Evolutionary conservation across 2,113 vertebrate genomes (phyloP).

Genomic region (Ibidorhyncha struthersii): DNA sequence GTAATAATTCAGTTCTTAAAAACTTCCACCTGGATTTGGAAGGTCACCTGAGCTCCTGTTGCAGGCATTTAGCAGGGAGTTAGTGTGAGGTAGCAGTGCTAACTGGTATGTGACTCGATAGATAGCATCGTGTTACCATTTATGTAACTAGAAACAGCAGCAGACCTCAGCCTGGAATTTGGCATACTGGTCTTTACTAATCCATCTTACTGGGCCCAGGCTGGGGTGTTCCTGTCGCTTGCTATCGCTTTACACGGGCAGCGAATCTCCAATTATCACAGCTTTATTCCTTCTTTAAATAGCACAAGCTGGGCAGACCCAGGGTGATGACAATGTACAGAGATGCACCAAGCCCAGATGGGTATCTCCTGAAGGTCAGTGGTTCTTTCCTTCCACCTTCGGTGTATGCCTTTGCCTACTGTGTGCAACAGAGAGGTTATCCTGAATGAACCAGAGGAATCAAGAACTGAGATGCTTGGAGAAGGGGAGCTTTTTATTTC

Average conservation of each 20-base stretch:
- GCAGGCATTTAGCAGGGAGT: neutral
- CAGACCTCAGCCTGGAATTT: neutral
- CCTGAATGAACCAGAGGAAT: neutral
- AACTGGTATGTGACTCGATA: neutral
- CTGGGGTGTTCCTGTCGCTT: neutral
- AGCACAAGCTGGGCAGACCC: neutral
- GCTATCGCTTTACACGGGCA: neutral
- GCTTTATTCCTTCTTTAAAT: neutral
- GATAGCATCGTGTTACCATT: neutral
- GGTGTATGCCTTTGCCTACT: neutral
- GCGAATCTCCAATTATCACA: neutral
- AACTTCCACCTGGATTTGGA: constrained; percentile 41
- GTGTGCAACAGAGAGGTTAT: neutral
- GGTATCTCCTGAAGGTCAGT: neutral
- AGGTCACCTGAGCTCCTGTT: constrained; percentile 51
- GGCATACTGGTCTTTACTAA: neutral
- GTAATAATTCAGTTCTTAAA: constrained; percentile 63
- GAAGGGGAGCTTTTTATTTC: neutral
- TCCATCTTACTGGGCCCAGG: neutral
- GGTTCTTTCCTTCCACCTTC: neutral
- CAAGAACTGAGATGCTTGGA: neutral
- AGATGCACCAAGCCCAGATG: neutral
- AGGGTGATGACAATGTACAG: neutral
- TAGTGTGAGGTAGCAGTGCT: neutral
- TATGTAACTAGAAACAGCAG: constrained; percentile 22